phyloP scores from a whole-genome alignment of 2,888 invertebrate species.

The Stenurella melanura region DNA sequence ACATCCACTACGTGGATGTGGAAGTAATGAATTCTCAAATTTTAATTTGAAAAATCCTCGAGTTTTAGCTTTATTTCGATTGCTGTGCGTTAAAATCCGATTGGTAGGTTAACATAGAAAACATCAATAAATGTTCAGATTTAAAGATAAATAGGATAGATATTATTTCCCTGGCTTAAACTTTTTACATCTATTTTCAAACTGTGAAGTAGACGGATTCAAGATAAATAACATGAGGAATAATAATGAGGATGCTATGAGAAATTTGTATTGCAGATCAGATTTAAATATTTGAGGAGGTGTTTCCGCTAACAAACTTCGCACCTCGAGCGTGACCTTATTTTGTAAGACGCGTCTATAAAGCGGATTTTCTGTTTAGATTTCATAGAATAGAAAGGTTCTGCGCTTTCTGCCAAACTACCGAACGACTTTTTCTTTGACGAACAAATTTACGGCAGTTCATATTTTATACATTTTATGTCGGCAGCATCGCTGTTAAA shows the following conservation, averaged over 20 bases:
- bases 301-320: conserved; percentile 33
- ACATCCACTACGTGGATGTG: too few species aligned
- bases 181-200: background rate
- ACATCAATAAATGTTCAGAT: background rate
- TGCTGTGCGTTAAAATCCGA: background rate
- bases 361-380: conserved; percentile 32
- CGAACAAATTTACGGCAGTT: conserved; percentile 18
- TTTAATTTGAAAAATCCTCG: too few species aligned
- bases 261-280: conserved; percentile 29
- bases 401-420: conserved; percentile 24
- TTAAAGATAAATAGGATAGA: background rate
- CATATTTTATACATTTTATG: conserved; percentile 11
- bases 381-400: conserved; percentile 31
- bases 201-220: conserved; percentile 1
- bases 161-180: background rate
- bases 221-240: background rate
- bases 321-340: conserved; percentile 35
- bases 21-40: too few species aligned
- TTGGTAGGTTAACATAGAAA: background rate
- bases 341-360: conserved; percentile 35
- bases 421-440: conserved; percentile 18
- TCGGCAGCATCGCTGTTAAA: background rate
- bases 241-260: conserved; percentile 11
- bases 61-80: too few species aligned
- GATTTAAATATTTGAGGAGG: conserved; percentile 31